A percentile compares a stretch with the other conserved stretches of the same genome.
Conservation (phyloP, 2,797 vertebrate species). For the Euthynnus affinis region DNA sequence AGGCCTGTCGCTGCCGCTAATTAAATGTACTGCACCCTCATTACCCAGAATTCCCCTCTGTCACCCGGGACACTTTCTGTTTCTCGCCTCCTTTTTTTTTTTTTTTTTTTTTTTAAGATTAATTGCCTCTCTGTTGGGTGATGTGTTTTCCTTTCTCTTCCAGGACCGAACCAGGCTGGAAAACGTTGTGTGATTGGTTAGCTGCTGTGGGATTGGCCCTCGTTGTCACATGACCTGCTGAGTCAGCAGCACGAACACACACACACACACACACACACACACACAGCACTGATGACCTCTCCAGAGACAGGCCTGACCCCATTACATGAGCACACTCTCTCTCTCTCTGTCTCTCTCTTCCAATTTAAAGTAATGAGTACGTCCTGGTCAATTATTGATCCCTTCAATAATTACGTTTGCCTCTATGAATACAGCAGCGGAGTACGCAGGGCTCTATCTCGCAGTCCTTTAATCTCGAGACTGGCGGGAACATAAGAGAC, state of each 20-base stretch:
- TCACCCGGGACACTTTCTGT: conserved; percentile 24
- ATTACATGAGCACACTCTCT: conserved; percentile 26
- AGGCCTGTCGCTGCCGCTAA: conserved; percentile 23
- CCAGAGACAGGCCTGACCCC: conserved; percentile 63
- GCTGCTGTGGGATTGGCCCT: conserved; percentile 36
- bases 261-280: conserved; percentile 2
- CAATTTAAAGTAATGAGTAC: conserved; percentile 38
- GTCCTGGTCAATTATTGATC: conserved; percentile 52
- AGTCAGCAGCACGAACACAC: conserved; percentile 51
- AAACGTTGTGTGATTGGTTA: conserved; percentile 46
- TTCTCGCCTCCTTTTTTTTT: not conserved
- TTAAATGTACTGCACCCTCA: conserved; percentile 44
- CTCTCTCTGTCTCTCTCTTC: not conserved
- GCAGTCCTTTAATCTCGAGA: too few relatives aligned
- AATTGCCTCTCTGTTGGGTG: conserved; percentile 43
- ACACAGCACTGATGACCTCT: conserved; percentile 60
- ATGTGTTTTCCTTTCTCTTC: conserved; percentile 12
- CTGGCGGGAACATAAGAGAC: too few relatives aligned
- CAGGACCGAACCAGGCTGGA: not conserved
- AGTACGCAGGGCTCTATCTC: too few relatives aligned
- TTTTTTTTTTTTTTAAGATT: conserved; percentile 31
- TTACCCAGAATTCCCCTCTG: conserved; percentile 62
- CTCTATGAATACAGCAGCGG: too few relatives aligned
- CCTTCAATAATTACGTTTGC: conserved; percentile 16
- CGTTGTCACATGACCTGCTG: conserved; percentile 62